Conservation (phyloP, 2,888 invertebrate genomes). For the Neoascia interrupta region DNA sequence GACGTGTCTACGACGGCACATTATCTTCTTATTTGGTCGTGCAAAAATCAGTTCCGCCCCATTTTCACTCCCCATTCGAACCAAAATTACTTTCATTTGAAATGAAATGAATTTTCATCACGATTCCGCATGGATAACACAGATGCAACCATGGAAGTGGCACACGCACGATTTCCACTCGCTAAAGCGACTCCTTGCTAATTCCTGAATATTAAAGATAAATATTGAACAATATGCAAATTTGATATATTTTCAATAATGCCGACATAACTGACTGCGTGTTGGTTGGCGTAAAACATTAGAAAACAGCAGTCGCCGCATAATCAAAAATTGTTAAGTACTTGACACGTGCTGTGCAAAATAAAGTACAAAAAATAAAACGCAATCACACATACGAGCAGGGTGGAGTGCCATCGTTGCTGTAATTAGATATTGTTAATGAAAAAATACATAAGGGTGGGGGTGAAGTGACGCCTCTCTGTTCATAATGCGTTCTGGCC, state of each 20-base stretch:
- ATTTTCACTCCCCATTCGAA: constrained; percentile 21
- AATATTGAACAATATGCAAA: constrained; percentile 69
- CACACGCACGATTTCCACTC: constrained; percentile 61
- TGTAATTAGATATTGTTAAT: constrained; percentile 68
- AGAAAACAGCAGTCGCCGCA: constrained; percentile 53
- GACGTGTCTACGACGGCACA: constrained; percentile 3
- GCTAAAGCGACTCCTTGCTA: constrained; percentile 40
- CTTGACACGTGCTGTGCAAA: constrained; percentile 62
- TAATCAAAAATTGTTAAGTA: constrained; percentile 48
- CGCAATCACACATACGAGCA: constrained; percentile 30
- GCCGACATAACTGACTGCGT: background rate
- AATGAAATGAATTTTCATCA: constrained; percentile 30
- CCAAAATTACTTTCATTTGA: background rate
- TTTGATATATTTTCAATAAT: constrained; percentile 38
- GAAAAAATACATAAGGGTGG: constrained; percentile 25
- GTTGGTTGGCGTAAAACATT: constrained; percentile 55
- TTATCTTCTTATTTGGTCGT: constrained; percentile 4
- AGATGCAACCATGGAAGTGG: constrained; percentile 24
- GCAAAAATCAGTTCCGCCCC: constrained; percentile 43
- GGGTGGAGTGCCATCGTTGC: constrained; percentile 43
- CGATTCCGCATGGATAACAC: constrained; percentile 7
- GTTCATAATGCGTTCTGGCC: too few species aligned
- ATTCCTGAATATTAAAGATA: constrained; percentile 66
- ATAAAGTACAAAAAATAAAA: constrained; percentile 36
- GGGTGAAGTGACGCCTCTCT: too few species aligned